Conservation (phyloP, 2,113 vertebrate species). For the Silurus asotus region DNA sequence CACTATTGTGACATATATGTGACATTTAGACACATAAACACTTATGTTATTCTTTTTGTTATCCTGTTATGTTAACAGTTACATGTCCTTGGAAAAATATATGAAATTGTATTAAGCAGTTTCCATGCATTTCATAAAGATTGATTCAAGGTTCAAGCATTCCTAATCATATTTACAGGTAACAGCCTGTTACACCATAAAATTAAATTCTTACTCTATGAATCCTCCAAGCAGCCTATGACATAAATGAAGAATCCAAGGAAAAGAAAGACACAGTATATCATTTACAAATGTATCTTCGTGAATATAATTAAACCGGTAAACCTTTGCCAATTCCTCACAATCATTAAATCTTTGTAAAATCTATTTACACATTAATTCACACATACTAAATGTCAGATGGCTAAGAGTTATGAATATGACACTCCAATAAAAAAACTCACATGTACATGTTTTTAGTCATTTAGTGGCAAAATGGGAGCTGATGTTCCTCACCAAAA, state of each 20-base stretch:
- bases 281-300: not conserved
- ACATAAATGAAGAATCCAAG: no score
- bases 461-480: not conserved
- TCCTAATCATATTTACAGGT: no score
- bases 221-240: no score
- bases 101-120: not conserved
- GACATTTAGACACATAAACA: no score
- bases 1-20: no score
- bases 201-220: no score
- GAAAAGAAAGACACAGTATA: no score
- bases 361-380: not conserved
- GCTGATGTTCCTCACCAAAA: not conserved
- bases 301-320: constrained; percentile 8
- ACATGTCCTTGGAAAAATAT: no score
- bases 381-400: not conserved
- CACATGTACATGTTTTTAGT: not conserved
- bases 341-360: not conserved
- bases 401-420: not conserved
- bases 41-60: no score
- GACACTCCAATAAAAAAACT: not conserved
- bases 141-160: no score
- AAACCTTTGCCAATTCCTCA: not conserved
- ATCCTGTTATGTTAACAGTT: no score
- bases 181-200: no score
- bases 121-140: constrained; percentile 5